Evolutionary conservation across 1,140 invertebrate genomes (phyloP), one percentile per base, ranked within the genome.

Genomic region (Bombus terrestris): DNA sequence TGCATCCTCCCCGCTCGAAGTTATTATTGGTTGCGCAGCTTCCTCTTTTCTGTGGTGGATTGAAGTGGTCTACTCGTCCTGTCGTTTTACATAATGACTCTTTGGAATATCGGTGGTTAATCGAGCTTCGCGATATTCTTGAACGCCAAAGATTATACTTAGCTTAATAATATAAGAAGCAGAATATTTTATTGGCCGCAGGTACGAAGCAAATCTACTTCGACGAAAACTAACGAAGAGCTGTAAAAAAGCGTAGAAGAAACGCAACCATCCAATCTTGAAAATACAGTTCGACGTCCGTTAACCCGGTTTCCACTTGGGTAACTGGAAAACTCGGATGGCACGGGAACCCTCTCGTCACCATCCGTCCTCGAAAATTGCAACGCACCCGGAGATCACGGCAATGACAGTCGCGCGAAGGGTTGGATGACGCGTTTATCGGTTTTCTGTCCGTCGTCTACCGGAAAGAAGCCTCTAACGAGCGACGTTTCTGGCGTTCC

Each of bases 361-460:
- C 66, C 69, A 2, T 41, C 41, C 69, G 37, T 41, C 39, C 69
- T 41, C 28, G 69, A 72, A 72, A 72, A 72, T 72, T 43, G 69
- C 69, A 72, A 72, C 69, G 69, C 25, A n/a, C 10, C 13, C 12
- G 4, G 13, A 41, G 69, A 72, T 72, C 39, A 39, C 28, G 9
- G 35, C 69, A n/a, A 72, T 72, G 69, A 72, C 69, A 72, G 37
- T 43, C 12, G 25, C 37, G 69, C 69, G 69, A 66, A 35, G 12
- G 5, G 12, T 10, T 41, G 39, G 69, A 72, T 72, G 69, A 72
- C 69, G 28, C 69, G 39, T 72, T 72, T 72, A 72, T 72, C 69
- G 69, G 69, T 72, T 72, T 72, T 72, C 69, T 72, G 69, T 72
- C 69, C 69, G 69, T 15, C 69, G 39, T 43, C 69, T n/a, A 28